A percentile compares a stretch with the other conserved stretches of the same genome.
Evolutionary conservation across 2,888 invertebrate species (phyloP).

Genomic region (Cetonia aurata): DNA sequence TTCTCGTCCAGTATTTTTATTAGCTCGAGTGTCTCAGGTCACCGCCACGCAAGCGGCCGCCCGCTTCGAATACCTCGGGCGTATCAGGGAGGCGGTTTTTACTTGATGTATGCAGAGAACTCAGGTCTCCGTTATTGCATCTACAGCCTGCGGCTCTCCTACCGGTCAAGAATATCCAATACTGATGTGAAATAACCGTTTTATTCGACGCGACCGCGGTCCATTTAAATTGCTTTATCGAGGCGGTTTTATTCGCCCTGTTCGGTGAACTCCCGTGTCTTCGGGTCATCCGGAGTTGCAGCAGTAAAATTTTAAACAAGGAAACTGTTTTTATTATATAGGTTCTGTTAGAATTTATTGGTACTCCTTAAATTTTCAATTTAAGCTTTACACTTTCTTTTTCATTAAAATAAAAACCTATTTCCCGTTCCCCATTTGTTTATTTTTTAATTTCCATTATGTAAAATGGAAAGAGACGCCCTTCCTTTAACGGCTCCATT

Average conservation of each 20-base stretch:
- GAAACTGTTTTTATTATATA: no score
- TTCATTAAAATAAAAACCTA: slow-evolving; percentile 6
- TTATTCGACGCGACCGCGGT: slow-evolving; percentile 55
- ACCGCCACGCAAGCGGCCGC: slow-evolving; percentile 22
- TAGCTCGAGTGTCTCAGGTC: slow-evolving; percentile 59
- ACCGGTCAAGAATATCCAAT: slow-evolving; percentile 65
- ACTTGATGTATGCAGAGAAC: slow-evolving; percentile 61
- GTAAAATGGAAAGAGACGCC: neutral
- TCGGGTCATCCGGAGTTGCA: no score
- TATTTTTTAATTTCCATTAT: slow-evolving; percentile 8
- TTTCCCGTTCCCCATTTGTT: no score
- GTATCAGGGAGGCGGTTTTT: slow-evolving; percentile 50
- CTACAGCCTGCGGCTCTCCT: slow-evolving; percentile 58
- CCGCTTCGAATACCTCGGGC: slow-evolving; percentile 54
- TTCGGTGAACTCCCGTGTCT: no score
- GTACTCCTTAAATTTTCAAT: no score
- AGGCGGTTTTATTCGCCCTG: neutral
- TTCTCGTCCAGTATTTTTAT: slow-evolving; percentile 56
- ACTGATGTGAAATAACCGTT: slow-evolving; percentile 64
- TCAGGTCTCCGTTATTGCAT: slow-evolving; percentile 61
- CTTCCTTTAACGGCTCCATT: neutral
- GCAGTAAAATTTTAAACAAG: no score
- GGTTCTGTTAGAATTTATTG: no score
- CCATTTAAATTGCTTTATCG: slow-evolving; percentile 38
- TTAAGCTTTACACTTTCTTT: neutral